Evolutionary conservation across 2,113 vertebrate species (phyloP), one percentile per base, ranked within the genome.

Genomic region (Semnornis frantzii): DNA sequence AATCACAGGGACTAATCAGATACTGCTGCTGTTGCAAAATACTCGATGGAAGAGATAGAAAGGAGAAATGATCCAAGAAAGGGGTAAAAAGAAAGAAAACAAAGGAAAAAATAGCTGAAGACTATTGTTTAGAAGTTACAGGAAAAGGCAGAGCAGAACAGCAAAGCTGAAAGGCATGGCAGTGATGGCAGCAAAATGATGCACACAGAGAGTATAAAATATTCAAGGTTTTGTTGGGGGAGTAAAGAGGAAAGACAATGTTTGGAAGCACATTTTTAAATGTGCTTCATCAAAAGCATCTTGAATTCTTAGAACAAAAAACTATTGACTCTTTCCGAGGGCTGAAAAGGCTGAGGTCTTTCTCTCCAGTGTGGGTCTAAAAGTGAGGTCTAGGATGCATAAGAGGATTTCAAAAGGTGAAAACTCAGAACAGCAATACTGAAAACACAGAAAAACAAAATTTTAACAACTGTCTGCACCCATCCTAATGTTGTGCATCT

Each of bases 1-100:
- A 95, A 93, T 96, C 42, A 78, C 52, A 90, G 91, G 78, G 74
- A 71, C 62, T 94, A 94, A 72, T 88, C 77, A 86, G 89, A 93
- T 90, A 73, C 9, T 34, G 25, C 46, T 92, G 46, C 46, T 82
- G 54, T 81, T 83, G 48, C 57, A 89, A 94, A 94, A 93, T 50
- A 89, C 72, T 92, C 73, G 24, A n/a, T 65, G 42, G 31, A 90
- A 93, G 73, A 91, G 50, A 64, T 9, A 83, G 82, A 94, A 93
- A 87, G 27, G 21, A 65, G 48, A 80, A 92, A 75, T 52, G 31
- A 77, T 19, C 34, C 54, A 78, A 85, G 42, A 92, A 87, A 42
- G 11, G 5, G 3, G 20, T 27, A 30, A 59, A 60, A 86, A 68
- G 7, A 15, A 34, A 66, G 30, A 21, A 28, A 54, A 59, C 9